phyloP scores from a whole-genome alignment of 2,113 vertebrate genomes.

The Climacteris rufus region DNA sequence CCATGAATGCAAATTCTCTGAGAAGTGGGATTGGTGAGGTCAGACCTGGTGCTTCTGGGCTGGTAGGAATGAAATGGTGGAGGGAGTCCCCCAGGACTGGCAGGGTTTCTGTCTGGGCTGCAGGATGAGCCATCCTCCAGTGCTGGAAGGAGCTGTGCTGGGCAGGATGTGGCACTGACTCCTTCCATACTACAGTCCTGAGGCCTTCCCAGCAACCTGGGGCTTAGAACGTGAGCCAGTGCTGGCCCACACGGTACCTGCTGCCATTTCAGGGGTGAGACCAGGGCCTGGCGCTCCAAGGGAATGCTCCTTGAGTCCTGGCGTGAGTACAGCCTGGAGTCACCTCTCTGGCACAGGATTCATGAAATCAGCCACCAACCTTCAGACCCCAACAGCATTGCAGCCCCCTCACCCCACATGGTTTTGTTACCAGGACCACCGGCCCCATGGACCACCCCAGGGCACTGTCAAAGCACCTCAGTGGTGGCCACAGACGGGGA shows the following conservation, averaged over 20 bases:
- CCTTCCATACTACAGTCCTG: neutral
- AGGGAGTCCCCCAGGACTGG: neutral
- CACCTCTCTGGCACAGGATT: neutral
- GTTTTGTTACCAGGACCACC: accelerated
- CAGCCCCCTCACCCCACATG: accelerated
- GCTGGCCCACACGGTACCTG: accelerated
- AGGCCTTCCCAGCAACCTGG: neutral
- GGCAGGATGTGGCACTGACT: accelerated
- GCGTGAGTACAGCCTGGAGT: accelerated
- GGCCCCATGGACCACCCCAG: accelerated
- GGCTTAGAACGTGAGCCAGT: accelerated
- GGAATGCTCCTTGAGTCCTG: accelerated
- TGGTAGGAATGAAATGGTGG: neutral
- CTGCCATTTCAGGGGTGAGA: neutral
- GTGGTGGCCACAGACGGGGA: accelerated
- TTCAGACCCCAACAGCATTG: accelerated
- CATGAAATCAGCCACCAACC: accelerated
- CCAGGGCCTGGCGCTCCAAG: accelerated
- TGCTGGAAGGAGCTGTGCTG: neutral
- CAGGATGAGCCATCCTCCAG: neutral
- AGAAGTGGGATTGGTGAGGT: conserved; percentile 9
- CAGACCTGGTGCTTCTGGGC: neutral
- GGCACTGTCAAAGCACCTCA: neutral
- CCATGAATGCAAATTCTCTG: conserved; percentile 43
- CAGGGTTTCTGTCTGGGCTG: neutral